Base-by-base conservation (phyloP, 2,797 vertebrate genomes). In the Aulostomus chinensis region DNA sequence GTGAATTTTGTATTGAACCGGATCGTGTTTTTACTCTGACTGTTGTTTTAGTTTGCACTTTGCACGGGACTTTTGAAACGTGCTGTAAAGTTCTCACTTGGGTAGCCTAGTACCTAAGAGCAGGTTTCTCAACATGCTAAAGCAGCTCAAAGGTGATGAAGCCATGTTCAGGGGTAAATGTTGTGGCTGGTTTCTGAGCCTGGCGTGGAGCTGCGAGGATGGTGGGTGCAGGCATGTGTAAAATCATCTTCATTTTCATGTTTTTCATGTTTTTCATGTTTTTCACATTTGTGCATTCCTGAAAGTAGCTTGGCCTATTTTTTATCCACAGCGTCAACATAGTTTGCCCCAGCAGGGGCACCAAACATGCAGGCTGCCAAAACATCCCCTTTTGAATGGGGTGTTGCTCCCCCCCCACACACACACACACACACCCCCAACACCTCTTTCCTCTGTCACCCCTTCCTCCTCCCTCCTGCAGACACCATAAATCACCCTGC, bases 401-500 rank as follows among this genome's bases (percentile, higher is more conserved):
- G 70, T 59, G 57, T 66, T 64, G 48, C 26, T 50, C 17, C 8
- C 20, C 42, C n/a, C 21, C 12, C 26, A 2, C 12, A n/a, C 7
- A 5, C 35, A 0, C 36, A 9, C 15, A 7, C n/a, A n/a, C n/a
- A n/a, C n/a, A 21, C 17, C 6, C 3, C 35, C 0, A 25, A 25
- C 32, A 26, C 8, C 6, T 13, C n/a, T 9, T 7, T n/a, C 31
- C 22, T 9, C 35, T 33, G 20, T 21, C 34, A 20, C 41, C 34
- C 33, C 24, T 17, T 17, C 30, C 35, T 31, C 52, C 58, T 51
- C 49, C 54, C 40, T 54, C 43, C 58, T 58, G 38, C 48, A 68
- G 58, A 74, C 58, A 51, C 66, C 78, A 89, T 86, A 76, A 75
- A 86, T 89, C 86, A 85, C 29, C 58, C 24, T 9, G 20, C 26